A percentile compares a stretch with the other conserved stretches of the same genome.
Conservation (phyloP, 2,797 vertebrate genomes). For the Botia kubotai region DNA sequence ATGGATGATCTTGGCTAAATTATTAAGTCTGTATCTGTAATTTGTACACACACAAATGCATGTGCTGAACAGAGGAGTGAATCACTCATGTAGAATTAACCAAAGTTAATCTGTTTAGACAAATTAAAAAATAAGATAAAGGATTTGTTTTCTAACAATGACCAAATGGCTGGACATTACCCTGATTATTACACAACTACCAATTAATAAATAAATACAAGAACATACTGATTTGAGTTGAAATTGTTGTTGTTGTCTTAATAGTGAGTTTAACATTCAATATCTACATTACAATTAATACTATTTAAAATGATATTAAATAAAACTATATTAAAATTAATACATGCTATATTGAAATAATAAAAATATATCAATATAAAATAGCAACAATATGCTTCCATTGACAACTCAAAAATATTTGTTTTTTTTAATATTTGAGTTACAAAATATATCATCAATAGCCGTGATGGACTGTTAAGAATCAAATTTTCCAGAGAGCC, state of each 20-base stretch:
- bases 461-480: neutral
- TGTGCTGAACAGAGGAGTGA: conserved; percentile 10
- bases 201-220: neutral
- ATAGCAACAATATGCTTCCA: too few relatives aligned
- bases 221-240: neutral
- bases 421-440: too few relatives aligned
- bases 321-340: too few relatives aligned
- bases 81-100: neutral
- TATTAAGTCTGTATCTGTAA: conserved; percentile 22
- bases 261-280: neutral
- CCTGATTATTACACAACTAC: neutral
- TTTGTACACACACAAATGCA: conserved; percentile 1
- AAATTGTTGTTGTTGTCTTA: neutral
- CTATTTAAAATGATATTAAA: too few relatives aligned
- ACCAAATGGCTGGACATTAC: neutral
- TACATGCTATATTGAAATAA: too few relatives aligned
- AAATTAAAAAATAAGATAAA: neutral
- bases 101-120: neutral
- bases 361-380: too few relatives aligned
- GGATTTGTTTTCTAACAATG: neutral
- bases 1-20: conserved; percentile 11
- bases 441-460: neutral
- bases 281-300: too few relatives aligned
- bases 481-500: neutral
- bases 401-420: too few relatives aligned